Conservation (phyloP, 2,113 vertebrate species). For the Nothocercus julius region DNA sequence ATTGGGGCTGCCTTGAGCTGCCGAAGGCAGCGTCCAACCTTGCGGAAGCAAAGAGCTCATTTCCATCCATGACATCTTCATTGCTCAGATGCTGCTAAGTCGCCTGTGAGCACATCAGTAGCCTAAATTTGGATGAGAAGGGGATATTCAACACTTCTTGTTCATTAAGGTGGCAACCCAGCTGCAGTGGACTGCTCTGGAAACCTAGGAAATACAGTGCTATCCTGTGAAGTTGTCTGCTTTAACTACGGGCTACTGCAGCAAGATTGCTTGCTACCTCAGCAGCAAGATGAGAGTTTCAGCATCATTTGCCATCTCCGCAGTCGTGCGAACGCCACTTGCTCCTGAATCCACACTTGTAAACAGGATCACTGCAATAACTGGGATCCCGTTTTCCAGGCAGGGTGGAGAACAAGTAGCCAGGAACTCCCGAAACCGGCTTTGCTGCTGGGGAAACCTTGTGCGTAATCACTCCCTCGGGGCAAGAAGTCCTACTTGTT, state of each 20-base stretch:
- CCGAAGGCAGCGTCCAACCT: not conserved
- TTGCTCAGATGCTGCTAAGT: not conserved
- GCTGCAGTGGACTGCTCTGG: not conserved
- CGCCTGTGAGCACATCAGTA: not conserved
- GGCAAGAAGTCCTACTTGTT: slow-evolving; percentile 31
- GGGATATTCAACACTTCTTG: not conserved
- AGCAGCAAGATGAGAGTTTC: not conserved
- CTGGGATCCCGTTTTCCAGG: slow-evolving; percentile 20
- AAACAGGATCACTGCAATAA: not conserved
- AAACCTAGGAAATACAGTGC: not conserved
- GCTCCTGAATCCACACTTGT: rapidly evolving
- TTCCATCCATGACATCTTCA: not conserved
- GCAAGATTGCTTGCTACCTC: too few relatives aligned
- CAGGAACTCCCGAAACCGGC: slow-evolving; percentile 5
- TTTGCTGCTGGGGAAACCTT: not conserved
- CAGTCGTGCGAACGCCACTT: not conserved
- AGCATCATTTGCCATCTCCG: not conserved
- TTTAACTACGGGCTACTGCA: not conserved
- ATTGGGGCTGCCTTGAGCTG: not conserved
- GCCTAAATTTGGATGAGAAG: not conserved
- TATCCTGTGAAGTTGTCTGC: not conserved
- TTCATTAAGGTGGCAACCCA: not conserved
- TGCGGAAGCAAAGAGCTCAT: not conserved
- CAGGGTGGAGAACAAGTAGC: slow-evolving; percentile 13
- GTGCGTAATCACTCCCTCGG: not conserved